Evolutionary conservation across 2,888 invertebrate genomes (phyloP), one percentile per base, ranked within the genome.

Genomic region (Hetaerina titia): DNA sequence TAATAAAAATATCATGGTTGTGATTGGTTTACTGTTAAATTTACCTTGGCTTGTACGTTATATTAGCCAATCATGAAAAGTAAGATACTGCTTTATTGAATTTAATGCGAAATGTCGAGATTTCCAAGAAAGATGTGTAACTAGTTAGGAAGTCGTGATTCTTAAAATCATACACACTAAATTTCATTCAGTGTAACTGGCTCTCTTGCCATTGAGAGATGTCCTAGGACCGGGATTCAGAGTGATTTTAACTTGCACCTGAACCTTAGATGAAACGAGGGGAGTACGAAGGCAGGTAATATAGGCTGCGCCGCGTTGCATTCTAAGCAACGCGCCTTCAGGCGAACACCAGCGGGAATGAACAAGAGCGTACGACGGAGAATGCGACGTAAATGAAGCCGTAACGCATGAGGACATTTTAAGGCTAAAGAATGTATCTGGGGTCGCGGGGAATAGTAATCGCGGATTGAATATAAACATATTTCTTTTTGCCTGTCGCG

Each of bases 381-480:
- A 81, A 69, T 11, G 57, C 56, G 57, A 22, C 89, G 89, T 89
- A 89, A 89, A 81, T 81, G 25, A n/a, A 89, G 89, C 58, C 89
- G 89, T 89, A 89, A 89, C 89, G 89, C 89, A 89, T 89, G 89
- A 89, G 89, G n/a, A 58, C 57, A 58, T 57, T 57, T 89, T 57
- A 89, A 89, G 89, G 89, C 89, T 89, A 89, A 89, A 45, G 57
- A 8, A 58, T 89, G 58, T 58, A 89, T 89, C 56, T 89, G 56
- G 58, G 58, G 89, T 57, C 58, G 57, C 7, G 57, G 8, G 13
- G 8, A 58, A 58, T 19, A 56, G 58, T 81, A 45, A 58, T n/a
- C 89, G 89, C 31, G 89, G 58, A 22, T 57, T n/a, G 89, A 45
- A 89, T 89, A 57, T 58, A n/a, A 58, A 89, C 19, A 4, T 89